Evolutionary conservation across 2,113 vertebrate genomes (phyloP).

Genomic region (Coptodon rendalli): DNA sequence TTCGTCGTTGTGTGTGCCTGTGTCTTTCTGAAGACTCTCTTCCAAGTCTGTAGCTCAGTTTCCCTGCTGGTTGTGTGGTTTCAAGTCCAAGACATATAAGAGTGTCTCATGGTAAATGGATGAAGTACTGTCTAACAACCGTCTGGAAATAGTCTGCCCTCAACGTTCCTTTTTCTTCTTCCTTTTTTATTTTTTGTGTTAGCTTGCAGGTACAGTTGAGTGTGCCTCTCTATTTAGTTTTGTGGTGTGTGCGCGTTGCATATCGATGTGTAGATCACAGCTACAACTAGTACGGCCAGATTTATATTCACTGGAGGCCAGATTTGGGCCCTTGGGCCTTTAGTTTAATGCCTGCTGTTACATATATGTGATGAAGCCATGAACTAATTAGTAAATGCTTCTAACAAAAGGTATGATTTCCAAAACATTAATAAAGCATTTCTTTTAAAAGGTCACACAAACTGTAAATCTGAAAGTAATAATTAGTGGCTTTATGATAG

Average conservation of each 20-base stretch:
- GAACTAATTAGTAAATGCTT: neutral
- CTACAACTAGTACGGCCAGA: neutral
- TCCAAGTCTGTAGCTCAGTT: neutral
- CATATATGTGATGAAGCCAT: neutral
- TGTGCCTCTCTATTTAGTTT: neutral
- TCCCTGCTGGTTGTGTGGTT: neutral
- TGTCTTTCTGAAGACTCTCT: neutral
- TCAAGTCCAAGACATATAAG: neutral
- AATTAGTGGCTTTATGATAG: neutral
- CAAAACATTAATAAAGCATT: neutral
- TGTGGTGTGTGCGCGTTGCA: neutral
- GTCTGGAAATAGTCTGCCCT: neutral
- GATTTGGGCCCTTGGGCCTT: neutral
- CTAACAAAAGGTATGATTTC: neutral
- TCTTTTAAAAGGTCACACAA: neutral
- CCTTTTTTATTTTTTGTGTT: neutral
- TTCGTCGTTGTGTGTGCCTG: neutral
- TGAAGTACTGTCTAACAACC: neutral
- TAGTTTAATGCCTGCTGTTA: neutral
- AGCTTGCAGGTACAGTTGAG: neutral
- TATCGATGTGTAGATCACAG: neutral
- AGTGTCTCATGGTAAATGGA: neutral
- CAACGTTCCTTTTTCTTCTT: neutral
- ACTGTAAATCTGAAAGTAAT: neutral
- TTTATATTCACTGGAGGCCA: neutral